A percentile compares a stretch with the other conserved stretches of the same genome.
phyloP scores from a whole-genome alignment of 1,140 invertebrate species.

The Paracyclopina nana region DNA sequence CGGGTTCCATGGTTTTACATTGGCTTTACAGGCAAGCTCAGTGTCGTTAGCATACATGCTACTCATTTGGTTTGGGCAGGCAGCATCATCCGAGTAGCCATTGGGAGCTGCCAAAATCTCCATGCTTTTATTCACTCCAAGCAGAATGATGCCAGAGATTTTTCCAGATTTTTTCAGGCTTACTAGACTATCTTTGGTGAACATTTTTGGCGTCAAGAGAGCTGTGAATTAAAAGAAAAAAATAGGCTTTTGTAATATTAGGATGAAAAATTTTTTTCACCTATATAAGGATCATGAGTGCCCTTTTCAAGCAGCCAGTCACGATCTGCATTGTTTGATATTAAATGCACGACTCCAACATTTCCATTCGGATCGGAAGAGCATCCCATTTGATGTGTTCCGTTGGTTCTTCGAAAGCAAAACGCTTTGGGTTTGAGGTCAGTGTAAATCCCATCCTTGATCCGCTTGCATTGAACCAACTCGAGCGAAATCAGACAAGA shows the following conservation, averaged over 20 bases:
- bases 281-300: conserved; percentile 9
- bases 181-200: neutral
- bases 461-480: neutral
- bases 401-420: conserved; percentile 10
- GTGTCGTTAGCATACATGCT: neutral
- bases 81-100: conserved; percentile 5
- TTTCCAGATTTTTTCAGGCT: neutral
- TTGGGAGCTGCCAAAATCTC: neutral
- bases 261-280: no score
- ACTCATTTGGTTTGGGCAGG: conserved; percentile 4
- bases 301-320: neutral
- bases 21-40: neutral
- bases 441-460: conserved; percentile 6
- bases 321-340: neutral
- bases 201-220: neutral
- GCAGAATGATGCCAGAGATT: conserved; percentile 1
- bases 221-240: no score
- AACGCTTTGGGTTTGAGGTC: neutral
- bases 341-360: neutral
- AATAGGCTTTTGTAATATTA: no score
- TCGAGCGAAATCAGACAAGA: neutral
- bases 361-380: neutral
- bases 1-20: neutral
- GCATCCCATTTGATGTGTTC: conserved; percentile 9
- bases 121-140: neutral